Evolutionary conservation across 2,113 vertebrate genomes (phyloP).

Genomic region (Pachypanchax playfairii): DNA sequence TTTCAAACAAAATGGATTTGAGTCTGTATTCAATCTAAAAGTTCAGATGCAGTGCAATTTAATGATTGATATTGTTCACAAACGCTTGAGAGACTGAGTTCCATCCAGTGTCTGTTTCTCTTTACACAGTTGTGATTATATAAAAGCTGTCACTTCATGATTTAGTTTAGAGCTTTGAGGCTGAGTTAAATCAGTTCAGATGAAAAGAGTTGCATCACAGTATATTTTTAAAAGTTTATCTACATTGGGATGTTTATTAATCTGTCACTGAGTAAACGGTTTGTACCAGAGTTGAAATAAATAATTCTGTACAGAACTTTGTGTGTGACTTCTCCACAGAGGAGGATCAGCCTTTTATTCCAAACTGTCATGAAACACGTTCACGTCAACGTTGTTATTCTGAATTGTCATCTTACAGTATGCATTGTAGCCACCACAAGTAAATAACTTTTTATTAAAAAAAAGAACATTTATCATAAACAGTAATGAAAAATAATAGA

Average conservation of each 20-base stretch:
- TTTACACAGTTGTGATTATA: constrained; percentile 5
- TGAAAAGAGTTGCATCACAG: not conserved
- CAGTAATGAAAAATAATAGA: too few species aligned
- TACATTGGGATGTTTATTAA: constrained; percentile 1
- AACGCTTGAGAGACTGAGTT: constrained; percentile 16
- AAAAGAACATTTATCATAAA: too few species aligned
- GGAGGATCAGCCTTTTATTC: too few species aligned
- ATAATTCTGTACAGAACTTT: not conserved
- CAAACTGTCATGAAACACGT: too few species aligned
- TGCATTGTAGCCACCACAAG: too few species aligned
- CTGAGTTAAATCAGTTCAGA: not conserved
- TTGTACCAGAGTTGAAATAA: not conserved
- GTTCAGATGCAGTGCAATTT: constrained; percentile 16
- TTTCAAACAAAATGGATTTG: constrained; percentile 6
- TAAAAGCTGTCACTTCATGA: not conserved
- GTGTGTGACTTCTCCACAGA: too few species aligned
- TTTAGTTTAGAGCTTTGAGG: not conserved
- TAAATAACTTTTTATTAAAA: too few species aligned
- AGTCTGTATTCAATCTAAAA: constrained; percentile 37
- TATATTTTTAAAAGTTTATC: not conserved
- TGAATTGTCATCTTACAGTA: too few species aligned
- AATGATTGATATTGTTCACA: constrained; percentile 23
- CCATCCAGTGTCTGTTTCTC: not conserved
- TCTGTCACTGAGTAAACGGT: not conserved
- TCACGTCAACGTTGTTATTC: too few species aligned